phyloP scores from a whole-genome alignment of 2,888 invertebrate species.

The Andrena camellia region DNA sequence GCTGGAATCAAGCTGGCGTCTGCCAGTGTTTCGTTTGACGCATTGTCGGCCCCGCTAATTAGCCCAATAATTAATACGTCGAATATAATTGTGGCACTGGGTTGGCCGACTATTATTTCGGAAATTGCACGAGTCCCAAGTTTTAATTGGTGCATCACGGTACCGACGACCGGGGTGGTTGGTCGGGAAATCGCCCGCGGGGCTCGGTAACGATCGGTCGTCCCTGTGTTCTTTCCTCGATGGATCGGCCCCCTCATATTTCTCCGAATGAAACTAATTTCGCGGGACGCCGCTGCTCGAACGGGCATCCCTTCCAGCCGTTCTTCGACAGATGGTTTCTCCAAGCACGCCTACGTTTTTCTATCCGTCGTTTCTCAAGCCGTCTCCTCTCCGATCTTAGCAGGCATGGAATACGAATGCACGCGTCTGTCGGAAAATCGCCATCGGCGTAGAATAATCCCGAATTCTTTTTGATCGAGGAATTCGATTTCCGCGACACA shows the following conservation, averaged over 20 bases:
- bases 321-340: constrained; percentile 9
- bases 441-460: neutral
- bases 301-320: neutral
- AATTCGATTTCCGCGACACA: neutral
- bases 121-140: constrained; percentile 54
- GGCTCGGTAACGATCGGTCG: constrained; percentile 16
- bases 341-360: neutral
- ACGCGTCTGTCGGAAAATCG: neutral
- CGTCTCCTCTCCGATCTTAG: neutral
- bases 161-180: neutral
- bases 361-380: neutral
- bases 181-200: neutral
- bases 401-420: neutral
- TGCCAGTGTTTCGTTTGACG: constrained; percentile 25
- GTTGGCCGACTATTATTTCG: constrained; percentile 57
- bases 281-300: constrained; percentile 3
- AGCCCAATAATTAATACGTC: constrained; percentile 47
- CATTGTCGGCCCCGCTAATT: constrained; percentile 31
- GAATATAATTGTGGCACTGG: constrained; percentile 29
- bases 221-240: neutral
- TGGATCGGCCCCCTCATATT: constrained; percentile 9
- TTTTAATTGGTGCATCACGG: constrained; percentile 58
- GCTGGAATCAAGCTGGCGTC: too few relatives aligned
- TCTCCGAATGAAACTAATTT: constrained; percentile 46
- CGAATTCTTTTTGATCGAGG: constrained; percentile 17